These are phyloP conservation scores for Sialis lutaria DNA, from an alignment of 2,888 invertebrate genomes.

Conservation along the genomic window DNA sequence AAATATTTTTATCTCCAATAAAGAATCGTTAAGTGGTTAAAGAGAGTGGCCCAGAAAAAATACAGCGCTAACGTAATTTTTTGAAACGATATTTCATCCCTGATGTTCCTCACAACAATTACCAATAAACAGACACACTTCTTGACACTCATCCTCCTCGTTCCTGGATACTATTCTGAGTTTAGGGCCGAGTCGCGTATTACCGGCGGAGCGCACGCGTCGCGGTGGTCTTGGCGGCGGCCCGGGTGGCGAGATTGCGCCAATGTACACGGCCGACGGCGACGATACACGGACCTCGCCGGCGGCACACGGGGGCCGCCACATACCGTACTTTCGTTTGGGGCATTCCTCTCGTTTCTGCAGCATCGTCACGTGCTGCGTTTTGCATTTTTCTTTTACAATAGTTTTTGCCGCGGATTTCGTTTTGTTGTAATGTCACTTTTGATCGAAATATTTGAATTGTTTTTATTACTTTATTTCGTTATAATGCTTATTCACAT, in stretches of 20 bases:
- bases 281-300: constrained; percentile 42
- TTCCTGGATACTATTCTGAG: constrained; percentile 12
- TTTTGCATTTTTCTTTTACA: too few relatives aligned
- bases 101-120: constrained; percentile 5
- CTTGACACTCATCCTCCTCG: constrained; percentile 21
- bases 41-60: too few relatives aligned
- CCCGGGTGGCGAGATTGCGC: constrained; percentile 9
- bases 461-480: too few relatives aligned
- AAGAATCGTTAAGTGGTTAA: too few relatives aligned
- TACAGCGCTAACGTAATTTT: neutral
- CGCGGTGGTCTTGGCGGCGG: neutral
- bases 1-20: too few relatives aligned
- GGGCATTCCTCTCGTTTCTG: too few relatives aligned
- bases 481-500: too few relatives aligned
- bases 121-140: constrained; percentile 24
- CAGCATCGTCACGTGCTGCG: too few relatives aligned
- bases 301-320: constrained; percentile 36
- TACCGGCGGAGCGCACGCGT: neutral
- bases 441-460: too few relatives aligned
- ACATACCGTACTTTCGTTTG: constrained; percentile 10
- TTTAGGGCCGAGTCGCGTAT: neutral
- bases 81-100: neutral
- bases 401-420: too few relatives aligned
- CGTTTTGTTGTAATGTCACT: too few relatives aligned
- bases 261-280: constrained; percentile 34